Conservation (phyloP, 1,140 invertebrate genomes). For the Trinorchestia longiramus region DNA sequence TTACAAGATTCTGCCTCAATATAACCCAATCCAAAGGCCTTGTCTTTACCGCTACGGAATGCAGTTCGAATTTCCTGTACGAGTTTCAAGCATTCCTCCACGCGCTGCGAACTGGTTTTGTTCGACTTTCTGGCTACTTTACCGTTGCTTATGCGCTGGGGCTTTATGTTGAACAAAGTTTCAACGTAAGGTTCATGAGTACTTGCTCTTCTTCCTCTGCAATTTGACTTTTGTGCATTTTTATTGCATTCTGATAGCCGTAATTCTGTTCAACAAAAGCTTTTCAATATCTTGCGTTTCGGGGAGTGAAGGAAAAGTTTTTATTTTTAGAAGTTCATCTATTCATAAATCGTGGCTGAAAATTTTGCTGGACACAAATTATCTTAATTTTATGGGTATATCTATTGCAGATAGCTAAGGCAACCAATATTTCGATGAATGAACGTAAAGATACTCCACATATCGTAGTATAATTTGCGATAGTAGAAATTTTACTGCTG, state of each 20-base stretch:
- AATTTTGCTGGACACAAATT: not conserved
- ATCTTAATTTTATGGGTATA: too few species aligned
- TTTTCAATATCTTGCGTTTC: not conserved
- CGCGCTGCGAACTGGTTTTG: not conserved
- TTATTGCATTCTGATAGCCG: not conserved
- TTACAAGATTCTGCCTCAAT: not conserved
- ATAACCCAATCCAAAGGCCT: not conserved
- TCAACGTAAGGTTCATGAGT: not conserved
- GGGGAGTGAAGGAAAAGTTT: not conserved
- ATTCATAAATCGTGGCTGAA: not conserved
- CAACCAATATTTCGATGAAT: not conserved
- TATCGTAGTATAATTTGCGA: not conserved
- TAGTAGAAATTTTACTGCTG: not conserved
- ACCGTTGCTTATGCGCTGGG: not conserved
- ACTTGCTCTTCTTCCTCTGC: not conserved
- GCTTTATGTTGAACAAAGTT: not conserved
- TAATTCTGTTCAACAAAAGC: not conserved
- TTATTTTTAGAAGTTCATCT: not conserved
- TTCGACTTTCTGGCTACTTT: not conserved
- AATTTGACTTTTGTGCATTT: not conserved
- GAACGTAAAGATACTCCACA: not conserved
- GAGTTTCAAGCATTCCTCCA: not conserved
- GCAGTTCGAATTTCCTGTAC: not conserved
- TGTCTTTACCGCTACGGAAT: not conserved
- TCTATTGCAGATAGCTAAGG: too few species aligned